These are phyloP conservation scores for Drosophila malerkotliana DNA, from an alignment of 1,140 invertebrate genomes.

Conservation along the genomic window DNA sequence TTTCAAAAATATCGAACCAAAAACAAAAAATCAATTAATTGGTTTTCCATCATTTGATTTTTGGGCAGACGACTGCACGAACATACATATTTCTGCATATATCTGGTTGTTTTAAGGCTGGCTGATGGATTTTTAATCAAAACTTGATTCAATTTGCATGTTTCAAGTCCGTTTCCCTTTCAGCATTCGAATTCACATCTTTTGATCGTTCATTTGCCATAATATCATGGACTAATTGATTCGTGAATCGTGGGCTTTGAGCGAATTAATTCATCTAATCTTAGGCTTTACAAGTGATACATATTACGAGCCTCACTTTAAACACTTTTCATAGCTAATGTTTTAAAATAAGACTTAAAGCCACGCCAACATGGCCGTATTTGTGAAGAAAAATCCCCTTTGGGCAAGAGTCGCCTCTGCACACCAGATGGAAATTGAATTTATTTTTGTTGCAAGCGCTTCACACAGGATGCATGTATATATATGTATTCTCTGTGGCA, in stretches of 20 bases:
- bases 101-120: slow-evolving; percentile 32
- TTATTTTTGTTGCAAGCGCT: slow-evolving; percentile 20
- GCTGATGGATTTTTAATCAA: slow-evolving; percentile 57
- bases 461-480: neutral
- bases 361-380: slow-evolving; percentile 22
- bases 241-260: slow-evolving; percentile 43
- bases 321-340: neutral
- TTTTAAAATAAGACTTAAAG: slow-evolving; percentile 5
- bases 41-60: slow-evolving; percentile 40
- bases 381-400: slow-evolving; percentile 11
- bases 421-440: slow-evolving; percentile 38
- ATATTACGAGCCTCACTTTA: neutral
- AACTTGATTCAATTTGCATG: slow-evolving; percentile 60
- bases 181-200: slow-evolving; percentile 17
- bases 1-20: neutral
- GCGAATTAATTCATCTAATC: slow-evolving; percentile 24
- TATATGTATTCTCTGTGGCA: slow-evolving; percentile 5
- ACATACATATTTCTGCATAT: slow-evolving; percentile 23
- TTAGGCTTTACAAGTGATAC: neutral
- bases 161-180: slow-evolving; percentile 45
- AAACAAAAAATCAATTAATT: slow-evolving; percentile 33
- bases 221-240: slow-evolving; percentile 51
- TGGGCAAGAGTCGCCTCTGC: neutral
- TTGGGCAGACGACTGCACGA: neutral
- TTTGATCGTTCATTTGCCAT: slow-evolving; percentile 39